These are phyloP conservation scores for Eulemur macaco DNA, from an alignment of 2,113 vertebrate species.

Conservation along the genomic window DNA sequence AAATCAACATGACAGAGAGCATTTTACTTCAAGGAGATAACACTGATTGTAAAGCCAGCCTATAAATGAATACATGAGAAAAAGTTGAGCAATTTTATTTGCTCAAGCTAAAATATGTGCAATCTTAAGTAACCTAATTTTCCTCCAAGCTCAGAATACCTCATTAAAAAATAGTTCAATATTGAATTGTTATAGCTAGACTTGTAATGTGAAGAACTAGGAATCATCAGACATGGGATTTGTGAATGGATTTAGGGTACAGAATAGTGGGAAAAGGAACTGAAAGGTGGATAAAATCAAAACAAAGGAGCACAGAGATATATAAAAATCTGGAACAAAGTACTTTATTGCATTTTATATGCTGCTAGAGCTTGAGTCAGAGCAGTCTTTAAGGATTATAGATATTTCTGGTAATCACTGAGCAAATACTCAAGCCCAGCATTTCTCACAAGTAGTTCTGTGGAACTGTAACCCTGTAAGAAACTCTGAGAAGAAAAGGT, in stretches of 20 bases:
- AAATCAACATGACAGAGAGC: constrained; percentile 4
- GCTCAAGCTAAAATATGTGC: constrained; percentile 43
- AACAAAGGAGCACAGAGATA: neutral
- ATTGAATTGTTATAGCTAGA: neutral
- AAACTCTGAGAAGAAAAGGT: neutral
- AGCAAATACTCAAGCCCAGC: neutral
- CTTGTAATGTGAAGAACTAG: neutral
- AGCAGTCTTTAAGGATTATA: neutral
- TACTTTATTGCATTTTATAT: neutral
- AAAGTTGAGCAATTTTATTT: constrained; percentile 53
- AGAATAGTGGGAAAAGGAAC: neutral
- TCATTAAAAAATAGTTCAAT: neutral
- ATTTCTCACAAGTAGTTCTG: neutral
- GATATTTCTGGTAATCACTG: neutral
- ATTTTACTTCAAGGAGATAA: constrained; percentile 40
- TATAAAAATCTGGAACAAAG: neutral
- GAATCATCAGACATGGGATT: neutral
- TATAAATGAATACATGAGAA: constrained; percentile 6
- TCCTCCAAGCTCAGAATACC: neutral
- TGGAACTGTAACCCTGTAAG: neutral
- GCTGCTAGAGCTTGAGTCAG: neutral
- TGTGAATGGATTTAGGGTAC: neutral
- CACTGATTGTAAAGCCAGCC: neutral
- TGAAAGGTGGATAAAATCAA: neutral
- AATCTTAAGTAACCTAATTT: constrained; percentile 43